These are phyloP conservation scores for Ochropleura leucogaster DNA, from an alignment of 2,888 invertebrate genomes.

Conservation along the genomic window DNA sequence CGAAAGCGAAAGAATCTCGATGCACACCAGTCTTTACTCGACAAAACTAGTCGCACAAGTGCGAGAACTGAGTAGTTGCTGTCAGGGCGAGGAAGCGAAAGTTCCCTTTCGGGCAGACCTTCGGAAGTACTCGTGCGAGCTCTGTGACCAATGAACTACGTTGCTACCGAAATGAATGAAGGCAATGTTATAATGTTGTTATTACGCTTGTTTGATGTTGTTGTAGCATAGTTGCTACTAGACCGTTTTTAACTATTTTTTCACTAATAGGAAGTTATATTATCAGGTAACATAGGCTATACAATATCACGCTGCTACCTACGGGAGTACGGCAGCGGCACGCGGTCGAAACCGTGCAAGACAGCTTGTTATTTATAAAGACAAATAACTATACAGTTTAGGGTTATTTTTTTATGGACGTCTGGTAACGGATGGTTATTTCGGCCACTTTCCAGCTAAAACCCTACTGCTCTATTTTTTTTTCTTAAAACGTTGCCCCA, in stretches of 20 bases:
- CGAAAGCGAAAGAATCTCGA: constrained; percentile 19
- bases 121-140: constrained; percentile 50
- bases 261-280: no score
- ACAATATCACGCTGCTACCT: no score
- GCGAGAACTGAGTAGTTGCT: constrained; percentile 11
- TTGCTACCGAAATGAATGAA: constrained; percentile 38
- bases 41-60: constrained; percentile 53
- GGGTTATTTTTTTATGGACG: neutral
- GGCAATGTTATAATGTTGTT: constrained; percentile 28
- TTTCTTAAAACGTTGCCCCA: no score
- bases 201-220: constrained; percentile 5
- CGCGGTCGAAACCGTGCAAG: no score
- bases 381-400: no score
- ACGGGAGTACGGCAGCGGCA: no score
- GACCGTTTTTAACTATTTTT: no score
- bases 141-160: constrained; percentile 21
- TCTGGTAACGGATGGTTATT: neutral
- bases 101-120: constrained; percentile 62
- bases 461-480: neutral
- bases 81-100: constrained; percentile 59
- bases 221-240: no score
- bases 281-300: no score
- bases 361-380: no score
- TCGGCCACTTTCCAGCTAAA: neutral
- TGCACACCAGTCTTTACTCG: constrained; percentile 34